Percentiles rank a stretch among this genome's conserved stretches.
phyloP scores from a whole-genome alignment of 2,797 vertebrate genomes.

The Squalus acanthias region DNA sequence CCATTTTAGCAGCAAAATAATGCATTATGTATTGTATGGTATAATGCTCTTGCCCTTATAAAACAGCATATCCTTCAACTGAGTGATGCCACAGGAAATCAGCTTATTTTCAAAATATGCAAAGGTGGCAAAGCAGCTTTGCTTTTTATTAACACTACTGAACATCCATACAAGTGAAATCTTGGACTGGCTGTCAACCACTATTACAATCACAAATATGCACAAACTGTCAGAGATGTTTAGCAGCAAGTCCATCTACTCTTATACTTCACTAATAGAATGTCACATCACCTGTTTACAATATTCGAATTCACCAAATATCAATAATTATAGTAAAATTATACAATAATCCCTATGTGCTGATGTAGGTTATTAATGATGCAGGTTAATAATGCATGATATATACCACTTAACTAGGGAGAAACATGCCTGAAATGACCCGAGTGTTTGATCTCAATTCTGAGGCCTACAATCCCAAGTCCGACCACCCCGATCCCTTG shows the following conservation, averaged over 20 bases:
- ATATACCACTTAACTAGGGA: neutral
- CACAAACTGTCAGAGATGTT: neutral
- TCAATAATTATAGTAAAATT: neutral
- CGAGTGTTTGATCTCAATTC: neutral
- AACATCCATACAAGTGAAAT: neutral
- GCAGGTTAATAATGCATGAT: neutral
- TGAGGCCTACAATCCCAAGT: neutral
- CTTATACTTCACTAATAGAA: neutral
- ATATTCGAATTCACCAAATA: neutral
- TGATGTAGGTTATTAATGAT: too few relatives aligned
- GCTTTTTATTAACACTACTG: neutral
- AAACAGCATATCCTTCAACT: neutral
- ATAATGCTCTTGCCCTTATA: neutral
- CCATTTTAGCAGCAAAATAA: too few relatives aligned
- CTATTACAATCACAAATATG: neutral
- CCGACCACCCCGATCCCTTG: neutral
- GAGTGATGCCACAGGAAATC: neutral
- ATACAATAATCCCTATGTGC: neutral
- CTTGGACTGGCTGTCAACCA: neutral
- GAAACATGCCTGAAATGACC: neutral
- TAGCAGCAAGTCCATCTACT: neutral
- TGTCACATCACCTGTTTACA: neutral
- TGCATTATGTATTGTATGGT: neutral
- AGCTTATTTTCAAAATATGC: neutral
- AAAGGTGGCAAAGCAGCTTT: neutral